Evolutionary conservation across 1,140 invertebrate species (phyloP).

Genomic region (Meloidogyne floridensis): DNA sequence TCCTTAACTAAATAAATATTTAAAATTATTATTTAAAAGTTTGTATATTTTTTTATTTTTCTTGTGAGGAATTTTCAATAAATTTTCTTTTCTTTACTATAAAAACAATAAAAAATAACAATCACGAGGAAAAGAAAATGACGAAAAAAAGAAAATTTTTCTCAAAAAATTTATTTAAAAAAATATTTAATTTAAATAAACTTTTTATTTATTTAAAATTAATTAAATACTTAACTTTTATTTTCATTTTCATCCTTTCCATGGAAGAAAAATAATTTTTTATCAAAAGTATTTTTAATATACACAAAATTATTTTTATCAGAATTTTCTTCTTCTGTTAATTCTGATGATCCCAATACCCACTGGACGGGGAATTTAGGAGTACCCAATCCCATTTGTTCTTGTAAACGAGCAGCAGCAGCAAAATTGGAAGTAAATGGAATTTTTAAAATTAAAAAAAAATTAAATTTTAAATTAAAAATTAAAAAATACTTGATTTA

Average conservation of each 20-base stretch:
- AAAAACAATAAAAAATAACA: no score
- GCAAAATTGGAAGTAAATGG: not conserved
- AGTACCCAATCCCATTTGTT: not conserved
- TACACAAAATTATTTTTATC: not conserved
- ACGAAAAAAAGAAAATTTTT: not conserved
- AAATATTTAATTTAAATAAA: not conserved
- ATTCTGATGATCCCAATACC: not conserved
- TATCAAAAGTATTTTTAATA: conserved; percentile 5
- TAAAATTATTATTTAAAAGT: no score
- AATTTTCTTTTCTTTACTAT: no score
- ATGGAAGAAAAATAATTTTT: not conserved
- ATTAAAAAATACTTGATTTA: not conserved
- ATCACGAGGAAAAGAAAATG: not conserved
- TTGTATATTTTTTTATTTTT: not conserved
- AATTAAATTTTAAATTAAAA: not conserved
- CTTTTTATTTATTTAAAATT: not conserved
- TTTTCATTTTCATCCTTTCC: not conserved
- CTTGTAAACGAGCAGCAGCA: not conserved
- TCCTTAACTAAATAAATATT: no score
- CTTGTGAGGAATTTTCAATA: not conserved
- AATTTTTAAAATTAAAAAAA: not conserved
- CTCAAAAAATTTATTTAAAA: not conserved
- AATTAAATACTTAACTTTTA: no score
- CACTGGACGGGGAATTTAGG: not conserved
- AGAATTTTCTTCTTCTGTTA: not conserved